Evolutionary conservation across 2,113 vertebrate genomes (phyloP), one percentile per base, ranked within the genome.

Genomic region (Callipepla californica): DNA sequence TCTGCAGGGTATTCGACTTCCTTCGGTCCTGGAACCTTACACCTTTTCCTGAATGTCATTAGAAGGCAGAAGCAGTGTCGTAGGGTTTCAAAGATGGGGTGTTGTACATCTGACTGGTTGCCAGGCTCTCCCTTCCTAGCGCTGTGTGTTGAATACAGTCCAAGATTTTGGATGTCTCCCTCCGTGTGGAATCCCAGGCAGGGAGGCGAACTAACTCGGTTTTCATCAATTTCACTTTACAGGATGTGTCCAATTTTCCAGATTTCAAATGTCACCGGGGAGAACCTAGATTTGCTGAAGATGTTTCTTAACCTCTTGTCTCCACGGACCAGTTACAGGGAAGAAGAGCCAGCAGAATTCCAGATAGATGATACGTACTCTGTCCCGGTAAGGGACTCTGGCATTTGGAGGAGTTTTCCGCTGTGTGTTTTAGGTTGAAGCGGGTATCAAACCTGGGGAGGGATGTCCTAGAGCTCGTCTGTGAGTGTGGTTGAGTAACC

Each of bases 241-340:
- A 99, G 99, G 98, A 99, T 99, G 98, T 99, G 99, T 95, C 99
- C 99, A 0, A 99, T 99, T 96, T 99, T 99, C 98, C 99, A 99
- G 98, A 99, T 99, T 96, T 99, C 99, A 74, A 99, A 99, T 30
- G 99, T 99, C 61, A 98, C 98, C 0, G 99, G 99, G 34, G 99
- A 99, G 97, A 99, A 99, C 97, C 97, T 99, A 85, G 99, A 99
- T 70, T 98, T 99, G 93, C 97, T 99, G 61, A 99, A 99, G 97
- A 99, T 99, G 99, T 99, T 99, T 91, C 98, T 99, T 94, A 99
- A 99, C 97, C 98, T 99, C 81, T 98, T 99, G 13, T 99, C 99
- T 80, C 99, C 99, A 77, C 98, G 99, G 82, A 99, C 99, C 62
- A 99, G 99, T 92, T 99, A 98, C 97, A 97, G 98, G 74, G 99